Evolutionary conservation across 2,113 vertebrate genomes (phyloP).

Genomic region (Equus przewalskii): DNA sequence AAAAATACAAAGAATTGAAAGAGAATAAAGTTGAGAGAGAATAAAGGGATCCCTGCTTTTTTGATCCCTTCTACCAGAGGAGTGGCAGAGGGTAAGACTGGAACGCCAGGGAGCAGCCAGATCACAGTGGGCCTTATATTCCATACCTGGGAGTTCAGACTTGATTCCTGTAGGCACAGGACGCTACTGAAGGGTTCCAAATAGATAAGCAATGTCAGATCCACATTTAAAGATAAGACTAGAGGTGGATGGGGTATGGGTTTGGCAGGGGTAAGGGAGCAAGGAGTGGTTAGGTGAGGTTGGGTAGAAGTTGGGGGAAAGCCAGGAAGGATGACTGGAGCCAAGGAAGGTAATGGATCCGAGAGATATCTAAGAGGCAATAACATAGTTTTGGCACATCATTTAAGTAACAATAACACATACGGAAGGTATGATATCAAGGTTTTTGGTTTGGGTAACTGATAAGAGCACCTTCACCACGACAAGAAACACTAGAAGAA

Average conservation of each 20-base stretch:
- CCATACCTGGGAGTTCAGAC: not conserved
- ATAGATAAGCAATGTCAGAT: not conserved
- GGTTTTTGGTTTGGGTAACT: not conserved
- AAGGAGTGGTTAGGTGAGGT: not conserved
- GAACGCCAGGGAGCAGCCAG: accelerated
- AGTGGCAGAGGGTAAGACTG: not conserved
- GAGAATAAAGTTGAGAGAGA: not conserved
- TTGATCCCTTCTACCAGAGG: not conserved
- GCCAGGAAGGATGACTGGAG: not conserved
- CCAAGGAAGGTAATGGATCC: not conserved
- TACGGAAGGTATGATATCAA: not conserved
- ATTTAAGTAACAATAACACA: not conserved
- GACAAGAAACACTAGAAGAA: not conserved
- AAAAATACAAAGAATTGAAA: not conserved
- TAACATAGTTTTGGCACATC: not conserved
- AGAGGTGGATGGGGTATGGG: not conserved
- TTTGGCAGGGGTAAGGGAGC: not conserved
- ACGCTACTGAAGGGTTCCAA: not conserved
- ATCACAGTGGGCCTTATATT: not conserved
- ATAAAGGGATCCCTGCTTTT: not conserved
- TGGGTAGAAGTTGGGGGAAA: not conserved
- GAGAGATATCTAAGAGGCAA: not conserved
- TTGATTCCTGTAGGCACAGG: not conserved
- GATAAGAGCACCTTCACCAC: not conserved
- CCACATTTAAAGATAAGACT: not conserved